Evolutionary conservation across 2,888 invertebrate species (phyloP).

Genomic region (Drosophila glabriapex): DNA sequence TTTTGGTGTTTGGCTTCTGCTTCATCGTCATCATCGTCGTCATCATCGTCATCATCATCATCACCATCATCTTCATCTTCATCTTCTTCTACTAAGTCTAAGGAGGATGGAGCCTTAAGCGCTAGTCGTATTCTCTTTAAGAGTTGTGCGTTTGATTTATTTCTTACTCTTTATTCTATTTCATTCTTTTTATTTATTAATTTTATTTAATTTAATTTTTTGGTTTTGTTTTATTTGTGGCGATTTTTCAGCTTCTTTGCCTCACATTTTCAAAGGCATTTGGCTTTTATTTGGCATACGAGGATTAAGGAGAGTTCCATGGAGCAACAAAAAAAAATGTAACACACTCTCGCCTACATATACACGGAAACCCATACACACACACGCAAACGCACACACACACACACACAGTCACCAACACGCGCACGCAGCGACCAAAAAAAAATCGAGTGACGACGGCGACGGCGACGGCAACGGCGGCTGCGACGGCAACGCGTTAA

Average conservation of each 20-base stretch:
- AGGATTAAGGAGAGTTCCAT: conserved; percentile 41
- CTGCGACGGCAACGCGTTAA: conserved; percentile 44
- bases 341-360: conserved; percentile 37
- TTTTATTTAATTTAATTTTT: neutral
- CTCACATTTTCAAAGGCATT: conserved; percentile 29
- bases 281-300: conserved; percentile 52
- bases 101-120: conserved; percentile 27
- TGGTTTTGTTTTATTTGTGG: conserved; percentile 11
- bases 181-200: conserved; percentile 9
- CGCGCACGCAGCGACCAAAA: conserved; percentile 32
- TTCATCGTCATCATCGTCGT: conserved; percentile 2
- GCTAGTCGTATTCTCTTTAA: conserved; percentile 23
- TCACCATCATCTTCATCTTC: conserved; percentile 18
- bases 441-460: conserved; percentile 43
- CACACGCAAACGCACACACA: conserved; percentile 13
- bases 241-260: conserved; percentile 17
- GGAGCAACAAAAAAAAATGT: conserved; percentile 30
- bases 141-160: conserved; percentile 43
- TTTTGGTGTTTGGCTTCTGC: conserved; percentile 31
- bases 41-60: conserved; percentile 1
- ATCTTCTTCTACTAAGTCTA: conserved; percentile 32
- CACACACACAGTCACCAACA: conserved; percentile 13
- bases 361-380: conserved; percentile 14
- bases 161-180: conserved; percentile 17
- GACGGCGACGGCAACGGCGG: conserved; percentile 29